phyloP scores from a whole-genome alignment of 2,797 vertebrate genomes.

The Amniataba percoides region DNA sequence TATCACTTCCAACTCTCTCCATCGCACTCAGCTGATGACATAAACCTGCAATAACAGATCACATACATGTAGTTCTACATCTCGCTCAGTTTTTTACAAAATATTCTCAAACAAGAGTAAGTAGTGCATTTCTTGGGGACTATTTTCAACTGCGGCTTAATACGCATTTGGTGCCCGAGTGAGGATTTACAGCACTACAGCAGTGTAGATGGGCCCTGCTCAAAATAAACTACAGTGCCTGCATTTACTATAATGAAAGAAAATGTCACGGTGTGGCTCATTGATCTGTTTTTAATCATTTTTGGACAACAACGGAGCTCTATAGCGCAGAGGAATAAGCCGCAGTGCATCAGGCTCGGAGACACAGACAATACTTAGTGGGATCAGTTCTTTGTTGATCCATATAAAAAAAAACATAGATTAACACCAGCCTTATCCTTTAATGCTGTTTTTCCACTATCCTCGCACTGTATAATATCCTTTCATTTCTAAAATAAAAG shows the following conservation, averaged over 20 bases:
- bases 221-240: neutral
- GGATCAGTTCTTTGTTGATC: constrained; percentile 25
- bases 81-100: neutral
- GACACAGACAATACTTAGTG: constrained; percentile 11
- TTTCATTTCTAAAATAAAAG: constrained; percentile 22
- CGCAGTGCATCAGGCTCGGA: neutral
- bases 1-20: neutral
- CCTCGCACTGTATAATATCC: neutral
- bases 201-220: neutral
- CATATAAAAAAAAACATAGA: constrained; percentile 8
- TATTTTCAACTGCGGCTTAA: constrained; percentile 17
- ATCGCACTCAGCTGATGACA: neutral
- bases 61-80: neutral
- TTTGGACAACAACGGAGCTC: constrained; percentile 1
- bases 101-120: neutral
- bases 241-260: neutral
- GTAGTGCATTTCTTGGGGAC: neutral
- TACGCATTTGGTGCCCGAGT: neutral
- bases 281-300: neutral
- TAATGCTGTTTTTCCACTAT: constrained; percentile 16
- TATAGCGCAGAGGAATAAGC: neutral
- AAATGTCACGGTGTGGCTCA: neutral
- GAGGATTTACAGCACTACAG: neutral
- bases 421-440: constrained; percentile 22
- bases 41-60: neutral